A percentile compares a stretch with the other conserved stretches of the same genome.
phyloP scores from a whole-genome alignment of 2,113 vertebrate genomes.

The Typhlomys cinereus region DNA sequence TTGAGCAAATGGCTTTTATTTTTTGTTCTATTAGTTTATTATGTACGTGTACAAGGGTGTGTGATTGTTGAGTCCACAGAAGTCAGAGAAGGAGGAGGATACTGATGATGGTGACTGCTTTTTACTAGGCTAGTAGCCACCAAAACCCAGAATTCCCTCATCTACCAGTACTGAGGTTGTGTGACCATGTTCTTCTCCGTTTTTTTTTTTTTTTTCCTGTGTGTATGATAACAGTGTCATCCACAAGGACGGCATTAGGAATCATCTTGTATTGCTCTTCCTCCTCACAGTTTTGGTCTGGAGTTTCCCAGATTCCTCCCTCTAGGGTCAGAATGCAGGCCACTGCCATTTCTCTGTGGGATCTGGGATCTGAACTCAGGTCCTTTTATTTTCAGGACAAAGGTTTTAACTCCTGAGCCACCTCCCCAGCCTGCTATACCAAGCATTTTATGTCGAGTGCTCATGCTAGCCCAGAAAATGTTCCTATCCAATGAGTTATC shows the following conservation, averaged over 20 bases:
- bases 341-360: background rate
- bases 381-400: too few relatives aligned
- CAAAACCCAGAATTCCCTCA: background rate
- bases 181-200: background rate
- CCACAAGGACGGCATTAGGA: too few relatives aligned
- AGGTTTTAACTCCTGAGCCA: background rate
- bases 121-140: background rate
- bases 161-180: background rate
- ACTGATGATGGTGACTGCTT: background rate
- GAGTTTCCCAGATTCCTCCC: too few relatives aligned
- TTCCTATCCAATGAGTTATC: too few relatives aligned
- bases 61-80: background rate
- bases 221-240: too few relatives aligned
- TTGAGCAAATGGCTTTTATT: constrained; percentile 2
- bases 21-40: background rate
- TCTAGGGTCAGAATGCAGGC: too few relatives aligned
- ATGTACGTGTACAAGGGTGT: background rate
- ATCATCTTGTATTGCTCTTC: too few relatives aligned
- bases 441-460: too few relatives aligned
- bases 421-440: background rate
- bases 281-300: too few relatives aligned
- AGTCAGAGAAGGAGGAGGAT: background rate
- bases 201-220: too few relatives aligned
- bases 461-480: too few relatives aligned
- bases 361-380: background rate